A percentile compares a stretch with the other conserved stretches of the same genome.
Conservation (phyloP, 37 sponge, comb jelly and placozoan genomes). For the Tethya wilhelma region DNA sequence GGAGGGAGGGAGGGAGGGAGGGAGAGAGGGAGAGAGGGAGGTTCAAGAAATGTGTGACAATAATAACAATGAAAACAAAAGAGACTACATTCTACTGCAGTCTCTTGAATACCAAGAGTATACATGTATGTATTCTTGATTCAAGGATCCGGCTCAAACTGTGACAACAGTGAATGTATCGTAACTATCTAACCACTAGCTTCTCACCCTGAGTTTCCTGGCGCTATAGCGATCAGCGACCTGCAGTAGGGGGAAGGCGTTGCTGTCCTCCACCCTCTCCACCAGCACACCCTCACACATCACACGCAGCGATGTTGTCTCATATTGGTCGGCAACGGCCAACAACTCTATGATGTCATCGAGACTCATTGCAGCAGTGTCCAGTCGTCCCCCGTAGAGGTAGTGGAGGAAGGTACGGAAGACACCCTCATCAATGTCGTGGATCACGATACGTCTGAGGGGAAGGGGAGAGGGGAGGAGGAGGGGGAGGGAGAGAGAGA, state of each 20-base stretch:
- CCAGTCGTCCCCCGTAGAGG: conserved; percentile 53
- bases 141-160: too few species aligned
- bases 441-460: conserved; percentile 48
- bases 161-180: too few species aligned
- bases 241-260: conserved; percentile 52
- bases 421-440: conserved; percentile 40
- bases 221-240: conserved; percentile 64
- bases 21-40: neutral
- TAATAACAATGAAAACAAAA: neutral
- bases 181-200: neutral
- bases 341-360: conserved; percentile 58
- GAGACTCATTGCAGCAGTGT: conserved; percentile 3
- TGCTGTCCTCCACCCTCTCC: conserved; percentile 30
- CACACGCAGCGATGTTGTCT: conserved; percentile 28
- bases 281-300: conserved; percentile 52
- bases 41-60: neutral
- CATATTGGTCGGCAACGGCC: conserved; percentile 58
- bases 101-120: neutral
- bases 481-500: too few species aligned
- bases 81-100: neutral
- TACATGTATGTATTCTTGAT: too few species aligned
- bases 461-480: neutral
- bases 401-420: conserved; percentile 58
- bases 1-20: neutral
- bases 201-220: conserved; percentile 26